A percentile compares a stretch with the other conserved stretches of the same genome.
phyloP scores from a whole-genome alignment of 2,797 vertebrate species.

The Pagetopsis macropterus region DNA sequence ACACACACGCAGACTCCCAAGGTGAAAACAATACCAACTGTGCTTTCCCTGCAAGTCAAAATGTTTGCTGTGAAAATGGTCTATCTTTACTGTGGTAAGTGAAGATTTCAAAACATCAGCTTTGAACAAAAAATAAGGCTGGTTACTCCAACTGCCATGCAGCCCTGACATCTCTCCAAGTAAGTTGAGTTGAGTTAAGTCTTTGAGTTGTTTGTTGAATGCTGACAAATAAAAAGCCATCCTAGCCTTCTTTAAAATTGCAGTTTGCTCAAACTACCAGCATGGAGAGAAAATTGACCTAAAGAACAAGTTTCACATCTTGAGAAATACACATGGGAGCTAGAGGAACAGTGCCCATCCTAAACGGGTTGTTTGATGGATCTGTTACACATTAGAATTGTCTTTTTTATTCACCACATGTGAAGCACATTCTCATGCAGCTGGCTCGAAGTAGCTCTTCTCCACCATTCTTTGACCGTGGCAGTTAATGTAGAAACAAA shows the following conservation, averaged over 20 bases:
- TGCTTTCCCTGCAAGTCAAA: no score
- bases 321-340: background rate
- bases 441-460: background rate
- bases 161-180: no score
- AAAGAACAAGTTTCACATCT: background rate
- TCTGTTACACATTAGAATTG: background rate
- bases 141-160: no score
- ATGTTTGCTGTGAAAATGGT: no score
- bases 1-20: no score
- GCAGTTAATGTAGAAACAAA: conserved; percentile 36
- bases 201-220: background rate
- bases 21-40: no score
- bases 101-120: no score
- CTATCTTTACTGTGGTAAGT: no score
- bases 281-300: background rate
- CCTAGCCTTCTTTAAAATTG: background rate
- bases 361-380: background rate
- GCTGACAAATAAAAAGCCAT: background rate
- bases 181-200: no score
- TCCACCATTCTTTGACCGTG: conserved; percentile 23
- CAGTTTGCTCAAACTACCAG: background rate
- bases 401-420: background rate
- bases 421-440: conserved; percentile 13
- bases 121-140: no score
- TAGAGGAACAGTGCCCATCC: background rate